Evolutionary conservation across 2,888 invertebrate genomes (phyloP).

Genomic region (Slavum lentiscoides): DNA sequence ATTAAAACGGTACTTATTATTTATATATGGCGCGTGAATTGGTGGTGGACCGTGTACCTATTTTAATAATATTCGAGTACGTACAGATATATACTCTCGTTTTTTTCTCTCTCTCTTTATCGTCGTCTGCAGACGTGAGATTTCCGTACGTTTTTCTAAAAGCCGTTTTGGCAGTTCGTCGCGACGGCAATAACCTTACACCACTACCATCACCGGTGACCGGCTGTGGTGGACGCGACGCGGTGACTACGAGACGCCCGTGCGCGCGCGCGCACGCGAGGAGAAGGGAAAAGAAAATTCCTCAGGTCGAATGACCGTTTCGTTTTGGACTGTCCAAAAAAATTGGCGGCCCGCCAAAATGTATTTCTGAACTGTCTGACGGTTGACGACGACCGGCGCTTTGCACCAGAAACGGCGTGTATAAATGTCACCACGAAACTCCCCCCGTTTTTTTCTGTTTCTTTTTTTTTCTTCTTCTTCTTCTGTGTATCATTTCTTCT

Average conservation of each 20-base stretch:
- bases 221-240: background rate
- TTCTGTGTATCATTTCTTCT: background rate
- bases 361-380: conserved; percentile 48
- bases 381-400: background rate
- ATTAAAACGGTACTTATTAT: too few species aligned
- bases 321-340: conserved; percentile 47
- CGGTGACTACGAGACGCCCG: too few species aligned
- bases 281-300: conserved; percentile 25
- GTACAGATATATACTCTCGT: background rate
- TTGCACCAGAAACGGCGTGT: conserved; percentile 22
- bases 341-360: conserved; percentile 40
- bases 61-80: background rate
- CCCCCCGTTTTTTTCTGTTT: conserved; percentile 3
- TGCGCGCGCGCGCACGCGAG: too few species aligned
- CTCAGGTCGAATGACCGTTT: conserved; percentile 52
- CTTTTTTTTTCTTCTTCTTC: too few species aligned
- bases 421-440: conserved; percentile 39
- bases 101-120: background rate
- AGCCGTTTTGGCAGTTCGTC: conserved; percentile 36
- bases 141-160: conserved; percentile 17
- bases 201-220: background rate
- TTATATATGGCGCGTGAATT: too few species aligned
- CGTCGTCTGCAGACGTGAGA: background rate
- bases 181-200: conserved; percentile 17
- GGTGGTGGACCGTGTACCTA: too few species aligned